Conservation (phyloP, 2,113 vertebrate genomes). For the Engraulis encrasicolus region DNA sequence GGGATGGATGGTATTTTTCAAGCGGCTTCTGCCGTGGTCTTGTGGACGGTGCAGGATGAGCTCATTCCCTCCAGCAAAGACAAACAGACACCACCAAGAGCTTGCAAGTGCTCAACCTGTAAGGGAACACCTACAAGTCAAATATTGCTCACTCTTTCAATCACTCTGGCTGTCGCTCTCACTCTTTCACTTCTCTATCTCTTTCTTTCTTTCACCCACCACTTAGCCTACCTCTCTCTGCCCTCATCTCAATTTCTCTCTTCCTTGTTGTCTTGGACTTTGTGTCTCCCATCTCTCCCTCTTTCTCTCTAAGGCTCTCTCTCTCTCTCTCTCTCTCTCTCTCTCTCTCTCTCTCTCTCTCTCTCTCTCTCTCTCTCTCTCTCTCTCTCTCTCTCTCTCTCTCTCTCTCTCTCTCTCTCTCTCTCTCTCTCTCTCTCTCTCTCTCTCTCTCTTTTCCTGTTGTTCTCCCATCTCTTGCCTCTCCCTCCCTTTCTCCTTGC, state of each 20-base stretch:
- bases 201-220: too few species aligned
- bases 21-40: background rate
- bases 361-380: background rate
- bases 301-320: background rate
- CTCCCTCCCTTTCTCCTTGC: background rate
- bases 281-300: background rate
- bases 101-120: constrained; percentile 16
- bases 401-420: background rate
- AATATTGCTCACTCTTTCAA: background rate
- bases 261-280: too few species aligned
- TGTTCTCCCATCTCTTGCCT: background rate
- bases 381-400: background rate
- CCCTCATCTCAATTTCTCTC: background rate
- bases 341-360: background rate
- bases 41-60: background rate
- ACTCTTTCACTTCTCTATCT: background rate
- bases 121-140: background rate
- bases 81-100: background rate
- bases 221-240: too few species aligned
- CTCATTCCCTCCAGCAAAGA: background rate
- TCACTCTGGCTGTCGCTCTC: background rate
- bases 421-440: too few species aligned
- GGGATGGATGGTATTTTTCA: constrained; percentile 27
- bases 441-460: background rate
- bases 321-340: too few species aligned